These are phyloP conservation scores for Oxyura jamaicensis DNA, from an alignment of 2,113 vertebrate genomes.

Conservation along the genomic window DNA sequence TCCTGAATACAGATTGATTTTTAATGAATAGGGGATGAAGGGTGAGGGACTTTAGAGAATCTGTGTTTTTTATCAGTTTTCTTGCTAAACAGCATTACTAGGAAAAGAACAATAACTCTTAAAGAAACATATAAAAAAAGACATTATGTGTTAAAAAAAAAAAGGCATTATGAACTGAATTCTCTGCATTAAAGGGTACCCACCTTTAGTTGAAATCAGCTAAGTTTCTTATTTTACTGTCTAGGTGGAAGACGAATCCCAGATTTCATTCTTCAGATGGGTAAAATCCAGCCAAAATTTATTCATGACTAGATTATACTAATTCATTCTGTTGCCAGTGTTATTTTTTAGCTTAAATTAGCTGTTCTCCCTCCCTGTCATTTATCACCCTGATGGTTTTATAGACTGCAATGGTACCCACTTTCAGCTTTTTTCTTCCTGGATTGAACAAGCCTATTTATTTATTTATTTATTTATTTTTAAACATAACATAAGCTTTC, in stretches of 20 bases:
- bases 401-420: background rate
- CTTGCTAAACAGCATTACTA: background rate
- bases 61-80: background rate
- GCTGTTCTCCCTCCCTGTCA: background rate
- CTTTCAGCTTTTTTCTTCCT: background rate
- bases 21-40: background rate
- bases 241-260: background rate
- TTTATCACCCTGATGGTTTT: background rate
- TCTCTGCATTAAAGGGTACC: background rate
- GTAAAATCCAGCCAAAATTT: background rate
- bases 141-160: background rate
- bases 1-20: background rate
- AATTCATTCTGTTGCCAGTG: background rate
- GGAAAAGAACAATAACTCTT: background rate
- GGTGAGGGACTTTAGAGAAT: background rate
- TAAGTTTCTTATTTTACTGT: background rate
- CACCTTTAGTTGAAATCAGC: background rate
- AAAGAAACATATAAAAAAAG: background rate
- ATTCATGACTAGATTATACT: background rate
- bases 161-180: background rate
- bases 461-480: background rate
- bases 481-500: background rate
- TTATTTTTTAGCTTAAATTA: background rate
- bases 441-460: background rate
- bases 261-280: background rate